Percentiles rank a stretch among this genome's conserved stretches.
Evolutionary conservation across 2,797 vertebrate genomes (phyloP).

Genomic region (Staurois parvus): DNA sequence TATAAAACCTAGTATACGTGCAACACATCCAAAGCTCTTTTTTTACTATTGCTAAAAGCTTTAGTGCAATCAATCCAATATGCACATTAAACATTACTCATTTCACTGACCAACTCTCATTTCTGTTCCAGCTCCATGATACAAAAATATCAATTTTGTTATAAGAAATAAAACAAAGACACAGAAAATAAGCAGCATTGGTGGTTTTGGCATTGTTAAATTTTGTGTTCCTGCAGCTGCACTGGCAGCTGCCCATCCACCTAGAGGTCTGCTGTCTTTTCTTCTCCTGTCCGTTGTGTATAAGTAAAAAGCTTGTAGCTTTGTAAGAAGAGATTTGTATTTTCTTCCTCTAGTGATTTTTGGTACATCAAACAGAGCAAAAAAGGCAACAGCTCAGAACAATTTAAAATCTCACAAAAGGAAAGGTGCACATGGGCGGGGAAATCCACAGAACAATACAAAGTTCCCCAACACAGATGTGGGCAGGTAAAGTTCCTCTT

Average conservation of each 20-base stretch:
- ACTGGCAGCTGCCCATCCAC: not conserved
- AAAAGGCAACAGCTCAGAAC: not conserved
- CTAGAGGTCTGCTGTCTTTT: slow-evolving; percentile 1
- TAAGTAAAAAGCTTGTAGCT: not conserved
- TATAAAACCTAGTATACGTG: too few species aligned
- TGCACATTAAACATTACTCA: not conserved
- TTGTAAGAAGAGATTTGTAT: not conserved
- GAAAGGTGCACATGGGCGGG: not conserved
- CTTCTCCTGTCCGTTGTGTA: not conserved
- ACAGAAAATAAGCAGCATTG: not conserved
- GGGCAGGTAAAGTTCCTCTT: too few species aligned
- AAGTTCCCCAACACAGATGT: not conserved
- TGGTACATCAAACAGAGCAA: not conserved
- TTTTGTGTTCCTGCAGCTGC: slow-evolving; percentile 15
- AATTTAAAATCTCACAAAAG: not conserved
- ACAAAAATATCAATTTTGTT: slow-evolving; percentile 17
- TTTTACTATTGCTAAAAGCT: not conserved
- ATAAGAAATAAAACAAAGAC: not conserved
- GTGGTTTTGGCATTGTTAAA: slow-evolving; percentile 8
- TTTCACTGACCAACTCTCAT: not conserved
- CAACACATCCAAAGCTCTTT: too few species aligned
- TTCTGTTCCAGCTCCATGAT: not conserved
- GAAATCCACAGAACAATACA: not conserved
- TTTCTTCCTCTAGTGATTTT: too few species aligned
- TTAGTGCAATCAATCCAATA: not conserved